Conservation (phyloP, 2,797 vertebrate genomes). For the Pangasius mekongensis region DNA sequence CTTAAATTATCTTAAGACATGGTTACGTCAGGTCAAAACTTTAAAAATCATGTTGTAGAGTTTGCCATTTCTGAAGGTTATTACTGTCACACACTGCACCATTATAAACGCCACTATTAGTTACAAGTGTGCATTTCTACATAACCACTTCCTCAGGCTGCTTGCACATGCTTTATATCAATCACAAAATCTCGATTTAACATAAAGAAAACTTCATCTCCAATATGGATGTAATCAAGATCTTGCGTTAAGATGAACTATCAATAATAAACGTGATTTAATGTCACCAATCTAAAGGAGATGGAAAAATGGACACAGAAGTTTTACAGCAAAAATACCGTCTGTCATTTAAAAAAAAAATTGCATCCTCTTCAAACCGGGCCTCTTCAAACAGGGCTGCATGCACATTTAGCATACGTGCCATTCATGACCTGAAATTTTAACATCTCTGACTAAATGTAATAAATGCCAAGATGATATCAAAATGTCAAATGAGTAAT, state of each 20-base stretch:
- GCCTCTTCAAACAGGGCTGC: neutral
- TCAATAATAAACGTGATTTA: neutral
- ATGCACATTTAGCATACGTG: neutral
- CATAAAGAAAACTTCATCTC: neutral
- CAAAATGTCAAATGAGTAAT: constrained; percentile 38
- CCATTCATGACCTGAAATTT: neutral
- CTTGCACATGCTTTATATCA: neutral
- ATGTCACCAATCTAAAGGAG: neutral
- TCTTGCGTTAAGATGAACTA: neutral
- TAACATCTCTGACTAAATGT: constrained; percentile 14
- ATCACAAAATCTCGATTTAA: neutral
- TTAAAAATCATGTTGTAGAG: neutral
- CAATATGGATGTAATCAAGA: neutral
- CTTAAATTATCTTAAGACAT: neutral
- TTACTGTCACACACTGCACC: neutral
- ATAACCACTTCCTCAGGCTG: constrained; percentile 2
- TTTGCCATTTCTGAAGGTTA: neutral
- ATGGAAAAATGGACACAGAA: neutral
- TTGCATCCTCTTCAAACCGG: neutral
- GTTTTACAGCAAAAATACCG: neutral
- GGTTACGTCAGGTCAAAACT: neutral
- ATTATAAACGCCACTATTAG: neutral
- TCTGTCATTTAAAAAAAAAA: neutral
- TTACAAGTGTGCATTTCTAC: neutral
- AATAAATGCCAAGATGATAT: constrained; percentile 22